Evolutionary conservation across 1,140 invertebrate genomes (phyloP), one percentile per base, ranked within the genome.

Genomic region (Drosophila pseudoobscura): DNA sequence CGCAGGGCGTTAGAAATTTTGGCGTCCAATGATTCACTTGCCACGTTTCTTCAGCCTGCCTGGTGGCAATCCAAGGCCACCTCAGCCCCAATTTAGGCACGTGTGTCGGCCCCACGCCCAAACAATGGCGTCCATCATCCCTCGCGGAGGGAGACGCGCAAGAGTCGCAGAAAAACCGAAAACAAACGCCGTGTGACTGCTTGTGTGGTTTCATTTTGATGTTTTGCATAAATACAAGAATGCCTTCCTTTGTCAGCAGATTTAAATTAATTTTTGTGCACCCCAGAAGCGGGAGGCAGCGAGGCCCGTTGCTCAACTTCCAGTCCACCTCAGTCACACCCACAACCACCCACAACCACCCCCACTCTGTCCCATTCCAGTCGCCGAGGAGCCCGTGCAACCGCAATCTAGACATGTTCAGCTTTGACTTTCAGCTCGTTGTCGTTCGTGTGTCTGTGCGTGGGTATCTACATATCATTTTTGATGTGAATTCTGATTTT

Each of bases 261-360:
- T 83, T 84, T 78, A 83, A 84, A 84, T 83, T 83, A 83, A 78
- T 83, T 83, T 83, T 72, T 74, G 44, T 61, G 47, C 50, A 46
- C 39, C 53, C 24, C 49, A 41, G 31, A 22, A 11, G 31, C 31
- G 9, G 11, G 31, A 35, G 31, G 31, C 31, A 11, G 31, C 9
- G 8, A 3, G 11, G 31, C 31, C 11, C 31, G 8, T 11, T 2
- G 8, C 31, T 39, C 35, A 11, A 13, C 35, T 39, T 39, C 35
- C 35, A 3, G 35, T 39, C 35, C 35, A 39, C 35, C 35, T 39
- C 11, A 13, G 35, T 59, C 58, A 39, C 53, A 55, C 20, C 17
- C 41, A 13, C 53, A 39, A 7, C 35, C 11, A 39, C 20, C 20
- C 20, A 20, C 20, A 20, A 20, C 20, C 20, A 20, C 20, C 20